A percentile compares a stretch with the other conserved stretches of the same genome.
Conservation (phyloP, 2,797 vertebrate species). For the Darevskia mixta region DNA sequence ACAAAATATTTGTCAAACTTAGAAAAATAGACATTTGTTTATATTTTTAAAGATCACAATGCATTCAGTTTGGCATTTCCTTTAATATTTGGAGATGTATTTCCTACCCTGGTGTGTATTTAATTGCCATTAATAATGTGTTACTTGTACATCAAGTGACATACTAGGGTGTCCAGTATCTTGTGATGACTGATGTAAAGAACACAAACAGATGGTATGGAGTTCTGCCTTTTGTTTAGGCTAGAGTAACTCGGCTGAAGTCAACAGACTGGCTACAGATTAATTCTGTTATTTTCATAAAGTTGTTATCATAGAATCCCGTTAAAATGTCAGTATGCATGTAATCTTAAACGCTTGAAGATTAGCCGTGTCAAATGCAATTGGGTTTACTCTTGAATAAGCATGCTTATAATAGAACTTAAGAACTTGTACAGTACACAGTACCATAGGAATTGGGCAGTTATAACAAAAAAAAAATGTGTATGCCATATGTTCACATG, state of each 20-base stretch:
- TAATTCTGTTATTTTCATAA: background rate
- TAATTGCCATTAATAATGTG: background rate
- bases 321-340: no score
- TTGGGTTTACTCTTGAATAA: background rate
- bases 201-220: background rate
- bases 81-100: constrained; percentile 19
- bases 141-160: background rate
- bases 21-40: no score
- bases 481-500: background rate
- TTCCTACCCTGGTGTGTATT: background rate
- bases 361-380: background rate
- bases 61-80: background rate
- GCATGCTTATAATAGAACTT: background rate
- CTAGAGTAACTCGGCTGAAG: background rate
- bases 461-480: background rate
- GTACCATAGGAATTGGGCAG: background rate
- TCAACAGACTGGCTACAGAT: background rate
- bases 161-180: constrained; percentile 10
- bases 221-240: background rate
- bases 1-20: background rate
- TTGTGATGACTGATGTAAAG: background rate
- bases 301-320: background rate
- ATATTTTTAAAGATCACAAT: background rate
- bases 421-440: background rate
- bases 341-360: background rate